Evolutionary conservation across 92 coral and sea anemone genomes (phyloP), one percentile per base, ranked within the genome.

Genomic region (Desmophyllum pertusum): DNA sequence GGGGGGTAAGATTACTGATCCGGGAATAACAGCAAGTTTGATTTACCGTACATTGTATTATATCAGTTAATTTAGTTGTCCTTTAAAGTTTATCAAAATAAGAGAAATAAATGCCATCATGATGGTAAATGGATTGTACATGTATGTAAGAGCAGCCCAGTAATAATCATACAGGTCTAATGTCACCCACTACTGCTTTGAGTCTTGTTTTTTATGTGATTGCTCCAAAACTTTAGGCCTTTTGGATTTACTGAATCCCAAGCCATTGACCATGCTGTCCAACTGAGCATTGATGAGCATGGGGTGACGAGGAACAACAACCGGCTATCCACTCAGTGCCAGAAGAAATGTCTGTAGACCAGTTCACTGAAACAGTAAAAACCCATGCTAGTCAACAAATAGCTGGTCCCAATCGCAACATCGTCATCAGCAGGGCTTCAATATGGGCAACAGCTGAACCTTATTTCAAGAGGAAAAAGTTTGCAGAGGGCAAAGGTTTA

Each of bases 231-330:
- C 61, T 61, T 66, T 68, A 83, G 85, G 41, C 88, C 91, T 83
- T 42, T 88, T 41, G 91, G 91, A 38, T 41, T 88, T 14, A 83
- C 88, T 83, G 91, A 83, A 52, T 65, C 87, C 76, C 84, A 83
- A 43, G 91, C 91, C 35, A 75, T 88, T 3, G 80, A 81, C 67
- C 80, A 88, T 73, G 91, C 88, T n/a, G 83, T 88, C 55, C 41
- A 62, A 29, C 15, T 42, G 13, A 83, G 91, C 52, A 77, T 88
- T 36, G 21, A 62, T 43, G 38, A 83, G 72, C 81, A 70, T 10
- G 84, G 70, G 77, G n/a, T n/a, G 91, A 78, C 21, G 77, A 75
- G 4, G 3, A 9, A 31, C 61, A 66, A 72, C 74, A 65, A 40
- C 39, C 70, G 41, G 57, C 40, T 52, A 57, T 71, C 55, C 80